phyloP scores from a whole-genome alignment of 1,140 invertebrate genomes.

The Notospermus geniculatus region DNA sequence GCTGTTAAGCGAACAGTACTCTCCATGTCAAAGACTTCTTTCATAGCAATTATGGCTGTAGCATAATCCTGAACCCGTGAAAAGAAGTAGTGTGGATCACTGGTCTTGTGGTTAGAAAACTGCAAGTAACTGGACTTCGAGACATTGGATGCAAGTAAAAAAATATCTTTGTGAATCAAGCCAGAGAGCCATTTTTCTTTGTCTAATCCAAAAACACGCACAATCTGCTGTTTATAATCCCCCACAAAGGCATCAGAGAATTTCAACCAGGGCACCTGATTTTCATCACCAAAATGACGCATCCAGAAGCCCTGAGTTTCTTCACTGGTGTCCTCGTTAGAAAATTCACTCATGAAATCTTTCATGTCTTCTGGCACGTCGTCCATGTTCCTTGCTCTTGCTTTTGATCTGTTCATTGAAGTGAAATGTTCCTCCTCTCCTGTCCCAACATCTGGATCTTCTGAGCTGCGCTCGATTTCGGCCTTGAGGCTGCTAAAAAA shows the following conservation, averaged over 20 bases:
- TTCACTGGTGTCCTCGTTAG: not conserved
- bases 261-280: constrained; percentile 28
- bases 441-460: not conserved
- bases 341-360: not conserved
- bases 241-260: constrained; percentile 33
- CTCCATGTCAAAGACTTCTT: constrained; percentile 44
- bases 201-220: constrained; percentile 28
- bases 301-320: constrained; percentile 35
- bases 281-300: constrained; percentile 29
- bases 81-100: constrained; percentile 34
- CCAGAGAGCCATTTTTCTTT: constrained; percentile 29
- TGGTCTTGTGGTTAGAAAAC: constrained; percentile 30
- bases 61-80: constrained; percentile 32
- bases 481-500: constrained; percentile 27
- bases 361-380: not conserved
- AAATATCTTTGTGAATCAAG: constrained; percentile 42
- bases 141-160: constrained; percentile 27
- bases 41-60: constrained; percentile 34
- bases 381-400: not conserved
- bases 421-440: not conserved
- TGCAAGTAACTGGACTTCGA: constrained; percentile 21
- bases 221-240: constrained; percentile 35
- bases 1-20: constrained; percentile 37
- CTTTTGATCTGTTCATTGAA: constrained; percentile 3
- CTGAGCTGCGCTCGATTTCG: constrained; percentile 14